Evolutionary conservation across 2,888 invertebrate species (phyloP), one percentile per base, ranked within the genome.

Genomic region (Chromoteleia sp.): DNA sequence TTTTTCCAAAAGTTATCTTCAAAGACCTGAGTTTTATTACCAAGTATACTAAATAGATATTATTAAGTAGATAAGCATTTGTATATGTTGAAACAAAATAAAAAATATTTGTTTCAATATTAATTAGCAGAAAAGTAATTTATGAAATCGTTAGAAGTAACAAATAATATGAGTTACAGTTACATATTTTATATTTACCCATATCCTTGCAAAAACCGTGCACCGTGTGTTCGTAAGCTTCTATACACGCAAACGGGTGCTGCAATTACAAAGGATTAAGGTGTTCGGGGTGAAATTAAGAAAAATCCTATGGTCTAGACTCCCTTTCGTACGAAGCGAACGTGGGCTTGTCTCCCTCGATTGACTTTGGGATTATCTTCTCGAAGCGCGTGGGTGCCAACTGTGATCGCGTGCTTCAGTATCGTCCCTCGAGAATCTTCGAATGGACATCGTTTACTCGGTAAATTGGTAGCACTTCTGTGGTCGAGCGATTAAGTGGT

Each of bases 381-480:
- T 52, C 67, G 80, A 70, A 71, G 63, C 71, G 75, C 75, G 84
- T 84, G 89, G 85, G 87, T 88, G 88, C 89, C 90, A 90, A 89
- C 88, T 87, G 89, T 84, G 87, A 87, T 87, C 88, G 85, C 85
- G 83, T 84, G 85, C 68, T 85, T 87, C 83, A 79, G 82, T 84
- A 79, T 80, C 80, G 68, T 82, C 80, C 83, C 83, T 85, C 73
- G 86, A 84, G 85, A 83, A 86, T 85, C 85, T 86, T 85, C 84
- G 81, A 84, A 85, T 84, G 85, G 87, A 85, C 83, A 84, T 84
- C 85, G 84, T 86, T 87, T 86, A 87, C 85, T 83, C 86, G 80
- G 86, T 85, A 89, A 90, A 89, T 90, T 89, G 89, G 86, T 88
- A 84, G 87, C 88, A 89, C 89, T 90, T 89, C 87, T 89, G 89